Percentiles rank a stretch among this genome's conserved stretches.
Conservation (phyloP, 2,113 vertebrate species). For the Callionymus lyra region DNA sequence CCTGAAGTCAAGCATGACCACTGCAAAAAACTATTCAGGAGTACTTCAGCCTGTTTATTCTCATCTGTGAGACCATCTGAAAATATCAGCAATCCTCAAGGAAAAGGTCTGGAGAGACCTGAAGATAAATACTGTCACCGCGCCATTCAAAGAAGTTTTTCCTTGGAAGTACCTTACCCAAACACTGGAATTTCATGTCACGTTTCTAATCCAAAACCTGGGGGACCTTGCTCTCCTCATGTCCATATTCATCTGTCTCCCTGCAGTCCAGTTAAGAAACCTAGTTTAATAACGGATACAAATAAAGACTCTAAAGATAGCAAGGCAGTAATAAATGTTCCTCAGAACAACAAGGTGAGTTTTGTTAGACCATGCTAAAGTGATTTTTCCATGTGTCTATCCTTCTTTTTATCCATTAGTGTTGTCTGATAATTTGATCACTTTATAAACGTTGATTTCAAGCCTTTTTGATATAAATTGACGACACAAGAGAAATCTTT, state of each 20-base stretch:
- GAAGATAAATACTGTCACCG: constrained; percentile 57
- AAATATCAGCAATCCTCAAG: constrained; percentile 38
- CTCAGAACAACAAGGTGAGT: constrained; percentile 74
- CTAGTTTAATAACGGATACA: constrained; percentile 55
- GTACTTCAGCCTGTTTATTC: constrained; percentile 68
- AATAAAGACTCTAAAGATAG: constrained; percentile 51
- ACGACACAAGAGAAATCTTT: too few species aligned
- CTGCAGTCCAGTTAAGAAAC: constrained; percentile 62
- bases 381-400: too few species aligned
- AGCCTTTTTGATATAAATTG: too few species aligned
- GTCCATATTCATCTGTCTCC: constrained; percentile 85
- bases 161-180: constrained; percentile 74
- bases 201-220: constrained; percentile 74
- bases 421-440: too few species aligned
- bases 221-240: constrained; percentile 70
- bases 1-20: constrained; percentile 32
- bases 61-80: constrained; percentile 43
- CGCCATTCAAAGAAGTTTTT: constrained; percentile 84
- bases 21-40: constrained; percentile 63
- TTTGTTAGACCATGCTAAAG: background rate
- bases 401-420: too few species aligned
- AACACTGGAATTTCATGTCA: constrained; percentile 75
- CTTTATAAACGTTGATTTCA: too few species aligned
- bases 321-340: constrained; percentile 36
- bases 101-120: constrained; percentile 46